A percentile compares a stretch with the other conserved stretches of the same genome.
Conservation (phyloP, 1,140 invertebrate genomes). For the Aphis gossypii region DNA sequence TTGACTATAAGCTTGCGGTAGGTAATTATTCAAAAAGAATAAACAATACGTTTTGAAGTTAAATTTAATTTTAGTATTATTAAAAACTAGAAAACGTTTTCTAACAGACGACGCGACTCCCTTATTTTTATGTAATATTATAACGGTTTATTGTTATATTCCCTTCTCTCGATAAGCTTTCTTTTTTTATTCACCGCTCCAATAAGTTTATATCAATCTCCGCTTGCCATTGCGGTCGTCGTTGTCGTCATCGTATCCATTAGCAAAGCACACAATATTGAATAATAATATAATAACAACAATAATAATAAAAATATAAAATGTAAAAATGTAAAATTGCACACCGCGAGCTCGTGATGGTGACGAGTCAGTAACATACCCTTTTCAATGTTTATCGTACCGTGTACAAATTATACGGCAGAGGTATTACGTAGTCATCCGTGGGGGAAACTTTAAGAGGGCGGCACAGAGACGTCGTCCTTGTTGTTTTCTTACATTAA, state of each 20-base stretch:
- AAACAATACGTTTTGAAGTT: constrained; percentile 17
- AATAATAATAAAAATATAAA: constrained; percentile 4
- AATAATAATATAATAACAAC: constrained; percentile 38
- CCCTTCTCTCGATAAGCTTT: not conserved
- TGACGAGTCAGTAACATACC: constrained; percentile 57
- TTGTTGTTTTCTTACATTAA: constrained; percentile 57
- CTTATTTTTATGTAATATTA: constrained; percentile 20
- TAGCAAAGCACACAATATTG: constrained; percentile 42
- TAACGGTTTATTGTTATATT: constrained; percentile 28
- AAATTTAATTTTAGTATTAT: constrained; percentile 46
- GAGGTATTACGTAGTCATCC: constrained; percentile 58
- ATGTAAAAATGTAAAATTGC: not conserved
- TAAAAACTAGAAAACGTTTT: constrained; percentile 31
- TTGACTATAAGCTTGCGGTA: not conserved
- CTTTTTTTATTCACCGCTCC: not conserved
- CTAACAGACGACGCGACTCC: not conserved
- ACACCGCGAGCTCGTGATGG: not conserved
- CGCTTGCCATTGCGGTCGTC: not conserved
- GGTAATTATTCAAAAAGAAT: constrained; percentile 37
- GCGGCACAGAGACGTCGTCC: not conserved
- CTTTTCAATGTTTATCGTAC: constrained; percentile 58
- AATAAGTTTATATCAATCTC: constrained; percentile 14
- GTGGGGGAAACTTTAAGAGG: constrained; percentile 57
- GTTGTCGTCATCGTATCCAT: constrained; percentile 13
- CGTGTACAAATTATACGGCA: constrained; percentile 58